These are phyloP conservation scores for Episyrphus balteatus DNA, from an alignment of 1,140 invertebrate genomes.

Conservation along the genomic window DNA sequence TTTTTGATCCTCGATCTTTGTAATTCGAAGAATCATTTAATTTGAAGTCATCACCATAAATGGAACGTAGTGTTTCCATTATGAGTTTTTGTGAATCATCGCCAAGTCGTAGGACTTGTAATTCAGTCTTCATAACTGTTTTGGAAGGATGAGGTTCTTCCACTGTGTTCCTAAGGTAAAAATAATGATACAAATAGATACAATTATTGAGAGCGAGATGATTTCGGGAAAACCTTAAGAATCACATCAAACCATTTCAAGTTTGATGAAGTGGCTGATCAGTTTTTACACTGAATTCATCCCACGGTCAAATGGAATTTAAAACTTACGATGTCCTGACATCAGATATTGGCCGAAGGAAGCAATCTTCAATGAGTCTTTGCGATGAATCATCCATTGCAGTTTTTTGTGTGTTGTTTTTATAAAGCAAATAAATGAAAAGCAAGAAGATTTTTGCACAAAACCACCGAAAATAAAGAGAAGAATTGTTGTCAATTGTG, in stretches of 20 bases:
- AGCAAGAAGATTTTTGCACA: too few species aligned
- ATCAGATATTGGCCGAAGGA: conserved; percentile 41
- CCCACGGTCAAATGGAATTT: background rate
- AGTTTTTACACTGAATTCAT: too few species aligned
- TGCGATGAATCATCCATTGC: conserved; percentile 40
- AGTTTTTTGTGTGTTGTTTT: background rate
- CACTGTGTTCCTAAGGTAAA: conserved; percentile 1
- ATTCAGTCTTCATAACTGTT: conserved; percentile 50
- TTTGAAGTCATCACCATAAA: conserved; percentile 54
- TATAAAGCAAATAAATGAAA: background rate
- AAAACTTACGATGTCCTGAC: conserved; percentile 42
- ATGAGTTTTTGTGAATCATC: conserved; percentile 55
- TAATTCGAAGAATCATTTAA: conserved; percentile 43
- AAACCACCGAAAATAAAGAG: too few species aligned
- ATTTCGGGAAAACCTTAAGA: background rate
- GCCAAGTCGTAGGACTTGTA: conserved; percentile 53
- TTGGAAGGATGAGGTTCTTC: conserved; percentile 35
- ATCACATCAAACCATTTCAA: conserved; percentile 15
- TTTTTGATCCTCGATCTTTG: conserved; percentile 52
- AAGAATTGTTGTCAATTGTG: too few species aligned
- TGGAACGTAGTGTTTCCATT: conserved; percentile 54
- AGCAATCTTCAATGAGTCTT: conserved; percentile 43
- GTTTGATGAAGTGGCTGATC: background rate
- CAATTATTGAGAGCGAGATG: conserved; percentile 11
- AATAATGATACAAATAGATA: conserved; percentile 2